Percentiles rank a stretch among this genome's conserved stretches.
Evolutionary conservation across 2,113 vertebrate genomes (phyloP).

Genomic region (Apistogramma diplotaenia): DNA sequence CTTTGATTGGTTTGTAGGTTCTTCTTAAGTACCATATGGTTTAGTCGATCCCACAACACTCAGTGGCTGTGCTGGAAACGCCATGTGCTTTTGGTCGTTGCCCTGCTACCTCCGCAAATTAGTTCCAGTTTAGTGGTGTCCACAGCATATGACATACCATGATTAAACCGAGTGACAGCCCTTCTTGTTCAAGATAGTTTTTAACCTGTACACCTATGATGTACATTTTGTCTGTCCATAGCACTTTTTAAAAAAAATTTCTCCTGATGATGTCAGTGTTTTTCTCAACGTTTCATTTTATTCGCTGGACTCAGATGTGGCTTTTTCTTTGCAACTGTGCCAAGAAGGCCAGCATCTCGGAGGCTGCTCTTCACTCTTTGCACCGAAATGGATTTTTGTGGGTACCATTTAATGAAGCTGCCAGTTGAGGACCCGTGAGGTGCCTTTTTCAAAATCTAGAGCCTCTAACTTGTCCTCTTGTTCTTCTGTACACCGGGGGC

Average conservation of each 20-base stretch:
- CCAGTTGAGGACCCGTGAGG: neutral
- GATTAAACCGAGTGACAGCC: neutral
- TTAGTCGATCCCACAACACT: neutral
- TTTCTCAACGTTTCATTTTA: neutral
- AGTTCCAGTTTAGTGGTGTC: neutral
- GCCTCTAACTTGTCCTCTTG: neutral
- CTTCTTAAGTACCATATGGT: neutral
- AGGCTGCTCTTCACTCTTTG: neutral
- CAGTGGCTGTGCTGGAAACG: neutral
- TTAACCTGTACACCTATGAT: neutral
- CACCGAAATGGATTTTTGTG: neutral
- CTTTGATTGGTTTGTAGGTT: neutral
- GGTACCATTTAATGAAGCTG: neutral
- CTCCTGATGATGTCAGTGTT: neutral
- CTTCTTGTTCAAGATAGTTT: neutral
- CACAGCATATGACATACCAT: neutral
- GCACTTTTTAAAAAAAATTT: neutral
- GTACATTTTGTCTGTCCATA: neutral
- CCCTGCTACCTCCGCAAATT: neutral
- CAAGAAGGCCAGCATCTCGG: neutral
- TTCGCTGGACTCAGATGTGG: neutral
- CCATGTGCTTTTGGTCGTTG: neutral
- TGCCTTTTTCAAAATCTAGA: neutral
- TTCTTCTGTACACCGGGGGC: neutral
- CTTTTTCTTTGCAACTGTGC: neutral